These are phyloP conservation scores for Bugula neritina DNA, from an alignment of 2,888 invertebrate species.

Conservation along the genomic window DNA sequence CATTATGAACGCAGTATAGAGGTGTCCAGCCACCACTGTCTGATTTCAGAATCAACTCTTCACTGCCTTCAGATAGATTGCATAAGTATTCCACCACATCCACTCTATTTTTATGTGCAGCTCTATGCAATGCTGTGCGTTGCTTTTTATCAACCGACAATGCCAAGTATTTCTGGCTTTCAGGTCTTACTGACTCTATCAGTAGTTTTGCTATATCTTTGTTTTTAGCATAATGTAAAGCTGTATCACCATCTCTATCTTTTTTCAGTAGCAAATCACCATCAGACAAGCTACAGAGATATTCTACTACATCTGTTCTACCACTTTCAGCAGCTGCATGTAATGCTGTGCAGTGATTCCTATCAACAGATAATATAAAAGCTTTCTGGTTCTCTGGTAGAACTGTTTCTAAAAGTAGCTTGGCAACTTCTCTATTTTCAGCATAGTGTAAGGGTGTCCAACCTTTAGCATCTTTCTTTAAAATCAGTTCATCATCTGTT, in stretches of 20 bases:
- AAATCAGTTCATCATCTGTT: background rate
- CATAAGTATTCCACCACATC: background rate
- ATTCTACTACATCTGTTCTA: background rate
- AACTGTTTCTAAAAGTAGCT: background rate
- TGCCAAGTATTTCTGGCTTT: background rate
- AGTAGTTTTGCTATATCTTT: conserved; percentile 7
- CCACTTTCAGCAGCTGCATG: background rate
- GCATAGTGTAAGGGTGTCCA: background rate
- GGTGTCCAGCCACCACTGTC: background rate
- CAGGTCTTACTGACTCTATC: background rate
- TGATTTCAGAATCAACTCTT: background rate
- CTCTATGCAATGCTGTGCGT: conserved; percentile 1
- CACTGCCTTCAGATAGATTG: background rate
- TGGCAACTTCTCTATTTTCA: background rate
- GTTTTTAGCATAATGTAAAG: background rate
- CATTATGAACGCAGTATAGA: background rate
- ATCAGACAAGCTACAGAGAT: background rate
- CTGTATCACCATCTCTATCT: background rate
- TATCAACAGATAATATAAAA: background rate
- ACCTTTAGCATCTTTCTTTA: background rate
- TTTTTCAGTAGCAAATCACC: background rate
- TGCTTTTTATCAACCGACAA: background rate
- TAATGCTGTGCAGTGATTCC: background rate
- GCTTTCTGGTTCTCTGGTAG: background rate
- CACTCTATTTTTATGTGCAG: background rate